Percentiles rank a stretch among this genome's conserved stretches.
Conservation (phyloP, 2,113 vertebrate genomes). For the Hoplias malabaricus region DNA sequence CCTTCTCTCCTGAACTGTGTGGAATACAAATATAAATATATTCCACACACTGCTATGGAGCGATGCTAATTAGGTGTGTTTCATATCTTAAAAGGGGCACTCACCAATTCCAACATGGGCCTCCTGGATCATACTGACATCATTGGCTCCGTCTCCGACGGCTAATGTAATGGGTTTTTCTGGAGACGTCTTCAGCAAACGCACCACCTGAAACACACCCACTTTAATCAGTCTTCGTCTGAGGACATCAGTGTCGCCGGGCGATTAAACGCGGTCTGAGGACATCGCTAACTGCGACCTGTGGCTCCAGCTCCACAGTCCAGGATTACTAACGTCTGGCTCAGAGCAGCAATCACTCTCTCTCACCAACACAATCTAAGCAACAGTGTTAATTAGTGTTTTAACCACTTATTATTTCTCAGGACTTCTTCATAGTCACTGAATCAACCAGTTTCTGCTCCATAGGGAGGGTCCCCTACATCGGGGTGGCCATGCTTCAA, state of each 20-base stretch:
- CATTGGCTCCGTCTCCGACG: conserved; percentile 93
- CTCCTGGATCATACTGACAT: conserved; percentile 99
- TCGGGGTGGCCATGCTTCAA: too few species aligned
- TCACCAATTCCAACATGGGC: conserved; percentile 97
- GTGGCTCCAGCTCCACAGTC: background rate
- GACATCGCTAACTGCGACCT: background rate
- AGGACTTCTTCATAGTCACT: too few species aligned
- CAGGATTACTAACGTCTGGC: background rate
- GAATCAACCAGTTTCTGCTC: too few species aligned
- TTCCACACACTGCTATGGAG: too few species aligned
- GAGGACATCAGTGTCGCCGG: background rate
- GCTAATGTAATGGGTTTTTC: conserved; percentile 96
- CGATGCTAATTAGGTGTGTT: background rate
- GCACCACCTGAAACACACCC: conserved; percentile 80
- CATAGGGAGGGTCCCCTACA: too few species aligned
- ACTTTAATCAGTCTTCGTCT: background rate
- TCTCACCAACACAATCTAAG: too few species aligned
- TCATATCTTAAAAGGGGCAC: background rate
- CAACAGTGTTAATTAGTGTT: too few species aligned
- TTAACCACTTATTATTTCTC: too few species aligned
- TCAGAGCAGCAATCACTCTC: too few species aligned
- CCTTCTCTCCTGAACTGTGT: too few species aligned
- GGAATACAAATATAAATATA: too few species aligned
- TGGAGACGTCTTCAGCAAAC: conserved; percentile 91
- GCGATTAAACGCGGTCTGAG: background rate